These are phyloP conservation scores for Pachyrhynchus sulphureomaculatus DNA, from an alignment of 1,140 invertebrate genomes.

Conservation along the genomic window DNA sequence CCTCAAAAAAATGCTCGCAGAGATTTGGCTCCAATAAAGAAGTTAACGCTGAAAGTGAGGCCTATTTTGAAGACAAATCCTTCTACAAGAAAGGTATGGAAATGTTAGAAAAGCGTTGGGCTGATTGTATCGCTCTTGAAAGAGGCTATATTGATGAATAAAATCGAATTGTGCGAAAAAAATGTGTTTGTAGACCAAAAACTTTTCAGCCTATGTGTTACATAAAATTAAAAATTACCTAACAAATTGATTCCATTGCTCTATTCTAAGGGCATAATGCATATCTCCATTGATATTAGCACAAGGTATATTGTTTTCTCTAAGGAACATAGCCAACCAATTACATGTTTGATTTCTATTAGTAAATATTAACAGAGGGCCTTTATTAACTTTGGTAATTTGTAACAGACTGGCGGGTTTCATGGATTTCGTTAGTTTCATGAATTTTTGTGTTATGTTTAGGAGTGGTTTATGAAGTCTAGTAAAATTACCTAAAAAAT, in stretches of 20 bases:
- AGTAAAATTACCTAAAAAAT: constrained; percentile 55
- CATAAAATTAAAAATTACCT: no score
- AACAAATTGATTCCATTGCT: constrained; percentile 72
- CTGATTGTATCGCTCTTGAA: no score
- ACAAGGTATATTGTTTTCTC: constrained; percentile 71
- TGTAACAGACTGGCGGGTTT: constrained; percentile 72
- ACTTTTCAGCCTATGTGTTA: no score
- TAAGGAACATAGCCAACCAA: constrained; percentile 75
- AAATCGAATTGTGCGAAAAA: no score
- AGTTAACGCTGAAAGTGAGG: no score
- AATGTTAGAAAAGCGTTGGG: no score
- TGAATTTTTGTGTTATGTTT: constrained; percentile 85
- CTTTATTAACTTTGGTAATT: constrained; percentile 64
- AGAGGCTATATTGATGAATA: no score
- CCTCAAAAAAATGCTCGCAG: no score
- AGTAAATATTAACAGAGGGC: constrained; percentile 78
- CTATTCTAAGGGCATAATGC: constrained; percentile 60
- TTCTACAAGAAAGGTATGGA: no score
- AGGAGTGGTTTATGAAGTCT: constrained; percentile 75
- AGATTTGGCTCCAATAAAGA: no score
- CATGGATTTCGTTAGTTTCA: constrained; percentile 66
- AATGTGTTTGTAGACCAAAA: no score
- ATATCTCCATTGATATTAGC: constrained; percentile 74
- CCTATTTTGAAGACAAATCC: no score
- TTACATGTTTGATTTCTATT: constrained; percentile 74